Conservation (phyloP, 1,140 invertebrate genomes). For the Nilaparvata lugens region DNA sequence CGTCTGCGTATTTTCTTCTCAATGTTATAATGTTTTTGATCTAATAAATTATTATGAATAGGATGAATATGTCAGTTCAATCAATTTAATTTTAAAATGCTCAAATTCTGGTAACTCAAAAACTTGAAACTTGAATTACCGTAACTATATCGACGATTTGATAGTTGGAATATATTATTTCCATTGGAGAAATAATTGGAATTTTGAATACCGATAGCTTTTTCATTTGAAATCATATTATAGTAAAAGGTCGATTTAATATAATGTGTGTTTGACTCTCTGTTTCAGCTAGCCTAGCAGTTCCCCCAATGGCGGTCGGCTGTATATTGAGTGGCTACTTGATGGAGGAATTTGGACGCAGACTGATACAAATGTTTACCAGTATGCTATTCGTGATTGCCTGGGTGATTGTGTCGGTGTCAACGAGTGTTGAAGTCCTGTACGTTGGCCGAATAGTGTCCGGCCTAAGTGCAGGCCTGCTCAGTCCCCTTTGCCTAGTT, state of each 20-base stretch:
- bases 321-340: constrained; percentile 46
- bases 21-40: no score
- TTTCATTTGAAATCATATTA: no score
- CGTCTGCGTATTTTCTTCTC: no score
- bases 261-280: constrained; percentile 13
- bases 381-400: constrained; percentile 51
- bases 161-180: not conserved
- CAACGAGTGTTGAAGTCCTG: constrained; percentile 40
- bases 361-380: constrained; percentile 46
- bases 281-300: constrained; percentile 44
- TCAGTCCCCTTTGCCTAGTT: constrained; percentile 41
- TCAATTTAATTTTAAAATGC: not conserved
- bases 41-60: no score
- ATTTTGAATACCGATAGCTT: no score
- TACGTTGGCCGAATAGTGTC: constrained; percentile 55
- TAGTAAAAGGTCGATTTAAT: not conserved
- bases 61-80: no score
- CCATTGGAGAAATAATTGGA: no score
- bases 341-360: constrained; percentile 58
- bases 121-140: not conserved
- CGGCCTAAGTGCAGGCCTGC: constrained; percentile 46
- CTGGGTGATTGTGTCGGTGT: constrained; percentile 51
- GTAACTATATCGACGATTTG: not conserved
- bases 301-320: constrained; percentile 47
- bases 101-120: not conserved